Conservation (phyloP, 2,797 vertebrate genomes). For the Streptopelia turtur region DNA sequence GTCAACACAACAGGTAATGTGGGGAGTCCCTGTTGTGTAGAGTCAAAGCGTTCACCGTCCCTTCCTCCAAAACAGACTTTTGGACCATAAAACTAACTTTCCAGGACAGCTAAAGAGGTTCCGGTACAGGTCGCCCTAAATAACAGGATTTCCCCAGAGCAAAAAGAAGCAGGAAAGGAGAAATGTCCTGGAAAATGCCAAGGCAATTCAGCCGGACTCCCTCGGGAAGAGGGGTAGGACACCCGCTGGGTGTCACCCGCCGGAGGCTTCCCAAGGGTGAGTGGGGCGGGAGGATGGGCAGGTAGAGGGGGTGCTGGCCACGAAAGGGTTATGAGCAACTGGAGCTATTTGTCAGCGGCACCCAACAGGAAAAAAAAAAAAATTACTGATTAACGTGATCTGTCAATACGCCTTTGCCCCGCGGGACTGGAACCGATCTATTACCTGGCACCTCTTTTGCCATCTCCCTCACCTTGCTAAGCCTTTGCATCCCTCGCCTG, state of each 20-base stretch:
- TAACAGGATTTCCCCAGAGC: not conserved
- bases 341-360: not conserved
- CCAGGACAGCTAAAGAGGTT: not conserved
- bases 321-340: slow-evolving; percentile 3
- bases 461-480: slow-evolving; percentile 67
- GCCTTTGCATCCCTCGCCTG: slow-evolving; percentile 19
- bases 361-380: not conserved
- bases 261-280: not conserved
- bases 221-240: rapidly evolving
- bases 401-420: slow-evolving; percentile 69
- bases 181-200: not conserved
- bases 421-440: slow-evolving; percentile 49
- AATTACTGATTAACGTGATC: slow-evolving; percentile 68
- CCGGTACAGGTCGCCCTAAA: not conserved
- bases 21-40: not conserved
- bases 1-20: slow-evolving; percentile 1
- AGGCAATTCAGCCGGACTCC: not conserved
- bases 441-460: slow-evolving; percentile 58
- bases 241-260: too few relatives aligned
- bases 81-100: not conserved
- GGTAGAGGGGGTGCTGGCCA: not conserved
- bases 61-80: not conserved
- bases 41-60: not conserved
- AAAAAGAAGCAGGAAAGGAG: not conserved
- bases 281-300: not conserved